Percentiles rank a stretch among this genome's conserved stretches.
phyloP scores from a whole-genome alignment of 1,140 invertebrate species.

The Caerostris extrusa region DNA sequence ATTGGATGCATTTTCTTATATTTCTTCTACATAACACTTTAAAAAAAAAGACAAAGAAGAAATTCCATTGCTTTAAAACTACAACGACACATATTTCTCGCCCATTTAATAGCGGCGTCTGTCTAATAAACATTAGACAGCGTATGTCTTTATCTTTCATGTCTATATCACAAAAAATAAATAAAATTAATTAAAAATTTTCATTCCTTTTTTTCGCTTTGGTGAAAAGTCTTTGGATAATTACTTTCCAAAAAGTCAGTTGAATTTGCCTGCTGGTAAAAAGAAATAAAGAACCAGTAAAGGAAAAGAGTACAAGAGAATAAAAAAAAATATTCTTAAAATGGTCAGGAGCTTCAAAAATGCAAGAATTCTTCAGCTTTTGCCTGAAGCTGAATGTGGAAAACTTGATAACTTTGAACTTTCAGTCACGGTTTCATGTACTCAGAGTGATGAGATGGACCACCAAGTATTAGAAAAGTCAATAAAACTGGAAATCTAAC shows the following conservation, averaged over 20 bases:
- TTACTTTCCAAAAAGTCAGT: not conserved
- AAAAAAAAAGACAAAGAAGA: no score
- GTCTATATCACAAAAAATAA: not conserved
- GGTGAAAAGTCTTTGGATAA: not conserved
- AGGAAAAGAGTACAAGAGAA: no score
- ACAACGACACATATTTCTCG: not conserved
- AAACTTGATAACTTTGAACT: conserved; percentile 24
- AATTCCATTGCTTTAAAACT: no score
- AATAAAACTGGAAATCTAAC: not conserved
- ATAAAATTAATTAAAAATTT: no score
- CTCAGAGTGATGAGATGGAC: not conserved
- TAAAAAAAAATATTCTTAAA: not conserved
- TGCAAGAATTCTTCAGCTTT: not conserved
- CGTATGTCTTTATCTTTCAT: not conserved
- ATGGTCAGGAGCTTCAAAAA: not conserved
- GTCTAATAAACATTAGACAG: not conserved
- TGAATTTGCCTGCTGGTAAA: not conserved
- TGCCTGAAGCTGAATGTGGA: not conserved
- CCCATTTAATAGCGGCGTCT: not conserved
- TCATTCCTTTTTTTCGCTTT: not conserved
- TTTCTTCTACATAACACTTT: no score
- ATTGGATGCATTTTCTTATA: not conserved
- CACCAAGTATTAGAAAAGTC: not conserved
- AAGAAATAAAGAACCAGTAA: not conserved
- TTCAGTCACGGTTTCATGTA: not conserved